These are phyloP conservation scores for Cheirogaleus major DNA, from an alignment of 2,797 vertebrate species.

Conservation along the genomic window DNA sequence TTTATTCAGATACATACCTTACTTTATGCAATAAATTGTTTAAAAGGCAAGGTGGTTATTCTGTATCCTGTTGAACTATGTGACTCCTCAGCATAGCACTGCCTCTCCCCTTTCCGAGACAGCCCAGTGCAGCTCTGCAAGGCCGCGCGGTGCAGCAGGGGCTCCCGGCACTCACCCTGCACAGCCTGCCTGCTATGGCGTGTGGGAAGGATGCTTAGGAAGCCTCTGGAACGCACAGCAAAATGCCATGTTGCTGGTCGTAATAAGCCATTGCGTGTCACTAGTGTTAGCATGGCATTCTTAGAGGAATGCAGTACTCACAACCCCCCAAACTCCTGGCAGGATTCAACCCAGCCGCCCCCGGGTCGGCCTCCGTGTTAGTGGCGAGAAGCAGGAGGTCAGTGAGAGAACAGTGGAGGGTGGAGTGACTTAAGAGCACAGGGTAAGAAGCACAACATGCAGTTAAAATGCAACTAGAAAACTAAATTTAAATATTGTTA, in stretches of 20 bases:
- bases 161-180: neutral
- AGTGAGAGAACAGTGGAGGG: neutral
- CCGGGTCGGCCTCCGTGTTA: neutral
- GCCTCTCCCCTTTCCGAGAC: conserved; percentile 51
- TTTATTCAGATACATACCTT: conserved; percentile 84
- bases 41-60: conserved; percentile 77
- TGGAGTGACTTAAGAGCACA: conserved; percentile 76
- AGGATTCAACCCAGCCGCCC: fast-evolving
- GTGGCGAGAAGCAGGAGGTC: neutral
- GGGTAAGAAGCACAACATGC: conserved; percentile 83
- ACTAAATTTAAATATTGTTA: conserved; percentile 69
- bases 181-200: neutral
- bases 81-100: neutral
- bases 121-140: conserved; percentile 44
- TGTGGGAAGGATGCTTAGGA: fast-evolving
- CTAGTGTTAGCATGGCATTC: neutral
- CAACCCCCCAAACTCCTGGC: fast-evolving
- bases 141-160: neutral
- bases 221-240: fast-evolving
- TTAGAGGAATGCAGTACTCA: neutral
- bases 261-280: neutral
- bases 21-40: conserved; percentile 86
- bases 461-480: conserved; percentile 82
- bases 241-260: neutral
- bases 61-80: conserved; percentile 47